Evolutionary conservation across 1,140 invertebrate species (phyloP), one percentile per base, ranked within the genome.

Genomic region (Sitophilus oryzae): DNA sequence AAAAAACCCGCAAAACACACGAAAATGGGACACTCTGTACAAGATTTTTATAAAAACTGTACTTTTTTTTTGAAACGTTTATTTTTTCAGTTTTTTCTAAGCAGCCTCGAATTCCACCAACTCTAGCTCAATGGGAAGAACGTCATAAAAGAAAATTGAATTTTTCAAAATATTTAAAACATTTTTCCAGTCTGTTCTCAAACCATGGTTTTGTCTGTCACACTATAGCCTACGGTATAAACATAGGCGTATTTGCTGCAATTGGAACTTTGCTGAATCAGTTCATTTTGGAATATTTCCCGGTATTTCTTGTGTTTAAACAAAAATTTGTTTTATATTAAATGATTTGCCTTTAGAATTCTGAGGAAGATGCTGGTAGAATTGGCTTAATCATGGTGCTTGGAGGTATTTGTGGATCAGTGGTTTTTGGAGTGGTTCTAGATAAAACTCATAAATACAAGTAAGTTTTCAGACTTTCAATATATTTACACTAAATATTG

Each of bases 311-410:
- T 47, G 1, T n/a, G 20, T 37, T 3, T 11, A 48, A 48, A 14
- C 3, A 46, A 10, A 41, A 40, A 50, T 22, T 18, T 42, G 18
- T 16, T 1, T 47, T 47, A 50, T 38, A 20, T 3, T 21, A 21
- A 1, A 16, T 52, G 16, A n/a, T 52, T 10, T 20, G 11, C 11
- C 54, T 50, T 34, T 20, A 66, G 65, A 54, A 61, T 22, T 46
- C 30, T 37, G 76, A 78, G 56, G 70, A 79, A 62, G 77, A 81
- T 59, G 81, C 80, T 15, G 87, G 88, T n/a, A 68, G 76, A 57
- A 83, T 89, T 58, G 88, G 88, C 6, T 67, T 89, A 8, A 70
- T 79, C 0, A 79, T 89, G 44, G 80, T 88, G 1, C 56, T 87
- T 1, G 73, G 77, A 15, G 88, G 88, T 38, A 81, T 89, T 69